Base-by-base conservation (phyloP, 2,888 invertebrate species). In the Ornithoptera alexandrae region DNA sequence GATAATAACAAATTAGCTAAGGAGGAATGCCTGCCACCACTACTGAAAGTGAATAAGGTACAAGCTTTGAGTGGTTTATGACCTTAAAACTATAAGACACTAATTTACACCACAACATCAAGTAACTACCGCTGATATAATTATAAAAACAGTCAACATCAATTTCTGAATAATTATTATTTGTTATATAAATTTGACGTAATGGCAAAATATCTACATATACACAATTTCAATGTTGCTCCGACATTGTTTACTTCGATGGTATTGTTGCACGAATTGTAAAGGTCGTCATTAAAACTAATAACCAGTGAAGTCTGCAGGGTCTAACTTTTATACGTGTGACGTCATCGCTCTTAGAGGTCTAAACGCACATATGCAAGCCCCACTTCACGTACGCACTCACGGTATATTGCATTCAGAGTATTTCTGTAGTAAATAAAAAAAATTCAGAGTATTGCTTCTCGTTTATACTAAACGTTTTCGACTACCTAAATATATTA, bases 131-230 rank as follows among this genome's bases (percentile, higher is more conserved):
- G 92, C 87, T 85, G 87, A 88, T 92, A 91, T 90, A 90, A 89
- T 91, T 91, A 91, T 92, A 90, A 93, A 90, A 93, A 93, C 93
- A 93, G 92, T 93, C 93, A 93, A 93, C 93, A 93, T 92, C 92
- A 88, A 93, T 90, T 92, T 90, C 22, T 83, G 90, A 90, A 92
- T 93, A 89, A 86, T 90, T 81, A 86, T 84, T 86, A 84, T 86
- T 87, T 84, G 86, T 87, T 84, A 85, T 85, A 88, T 89, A 89
- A 88, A 86, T 89, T 90, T 90, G 86, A 89, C 85, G 79, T 89
- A 89, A 88, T 88, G 86, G 89, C 88, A 87, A 91, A 89, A 90
- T 90, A 91, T 91, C 89, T 92, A 92, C 91, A 91, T 83, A 88
- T 88, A 88, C 88, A 89, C 86, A 87, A 81, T 82, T 80, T 81